Conservation (phyloP, 2,888 invertebrate genomes). For the Apocheima hispidaria region DNA sequence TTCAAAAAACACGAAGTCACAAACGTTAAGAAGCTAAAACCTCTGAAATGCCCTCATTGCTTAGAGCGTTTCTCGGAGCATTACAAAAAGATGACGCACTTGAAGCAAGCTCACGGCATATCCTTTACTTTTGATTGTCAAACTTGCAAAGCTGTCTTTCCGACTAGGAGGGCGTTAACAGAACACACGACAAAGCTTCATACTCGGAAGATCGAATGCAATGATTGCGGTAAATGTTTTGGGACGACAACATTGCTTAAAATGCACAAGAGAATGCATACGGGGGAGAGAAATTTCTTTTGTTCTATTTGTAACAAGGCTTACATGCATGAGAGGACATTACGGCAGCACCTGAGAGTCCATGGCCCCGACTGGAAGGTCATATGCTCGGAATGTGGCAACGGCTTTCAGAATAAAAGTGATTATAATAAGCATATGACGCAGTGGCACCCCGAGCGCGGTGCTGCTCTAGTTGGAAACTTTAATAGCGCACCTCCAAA, state of each 20-base stretch:
- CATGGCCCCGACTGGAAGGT: conserved; percentile 73
- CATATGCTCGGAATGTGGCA: conserved; percentile 72
- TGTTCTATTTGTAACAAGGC: conserved; percentile 75
- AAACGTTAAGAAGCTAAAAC: conserved; percentile 71
- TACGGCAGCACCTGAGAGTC: conserved; percentile 75
- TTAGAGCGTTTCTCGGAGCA: conserved; percentile 78
- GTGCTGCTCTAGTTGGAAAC: conserved; percentile 67
- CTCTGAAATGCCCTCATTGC: conserved; percentile 78
- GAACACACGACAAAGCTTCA: conserved; percentile 78
- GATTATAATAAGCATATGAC: conserved; percentile 77
- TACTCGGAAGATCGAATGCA: conserved; percentile 75
- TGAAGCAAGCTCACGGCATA: conserved; percentile 75
- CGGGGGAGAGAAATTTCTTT: conserved; percentile 75
- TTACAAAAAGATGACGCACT: conserved; percentile 78
- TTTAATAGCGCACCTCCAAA: conserved; percentile 54
- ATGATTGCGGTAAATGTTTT: conserved; percentile 76
- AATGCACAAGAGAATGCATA: conserved; percentile 75
- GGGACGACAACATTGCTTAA: conserved; percentile 72
- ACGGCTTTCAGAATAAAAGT: conserved; percentile 69
- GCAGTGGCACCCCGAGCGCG: conserved; percentile 78
- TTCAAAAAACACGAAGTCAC: conserved; percentile 74
- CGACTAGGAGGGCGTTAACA: conserved; percentile 72
- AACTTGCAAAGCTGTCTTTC: conserved; percentile 67
- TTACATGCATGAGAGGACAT: conserved; percentile 77
- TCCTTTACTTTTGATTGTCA: conserved; percentile 74